Base-by-base conservation (phyloP, 2,888 invertebrate species). In the Scaptomyza tumidula region DNA sequence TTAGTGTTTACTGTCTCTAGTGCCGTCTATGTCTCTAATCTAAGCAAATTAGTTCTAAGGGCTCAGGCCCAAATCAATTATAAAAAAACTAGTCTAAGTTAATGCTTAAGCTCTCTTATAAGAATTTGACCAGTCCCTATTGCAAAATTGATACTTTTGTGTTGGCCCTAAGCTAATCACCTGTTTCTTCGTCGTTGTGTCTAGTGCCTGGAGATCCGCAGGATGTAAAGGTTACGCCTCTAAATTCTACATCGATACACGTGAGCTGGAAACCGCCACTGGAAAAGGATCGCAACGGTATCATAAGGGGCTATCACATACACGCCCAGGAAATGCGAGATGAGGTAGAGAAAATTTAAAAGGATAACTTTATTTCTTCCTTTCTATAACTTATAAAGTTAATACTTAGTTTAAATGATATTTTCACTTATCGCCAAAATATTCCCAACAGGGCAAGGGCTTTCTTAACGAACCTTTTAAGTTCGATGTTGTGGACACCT, bases 151-250 rank as follows among this genome's bases (percentile, higher is more conserved):
- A 24, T n/a, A 13, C n/a, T 9, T 3, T 57, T 80, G 29, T 74
- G 27, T 44, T 46, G 69, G n/a, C 75, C 50, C 6, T 48, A 13
- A 53, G 54, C 75, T 79, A 74, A 83, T 88, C 66, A 45, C 43
- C 27, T 63, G 46, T 33, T 49, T 63, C 61, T 57, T 70, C 86
- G 63, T 39, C 83, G 79, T 72, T 74, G 74, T 70, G 61, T 67
- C 63, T 95, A 99, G 99, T 99, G 94, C 99, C 99, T 86, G 98
- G 98, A 78, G 97, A 98, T 93, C 99, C 99, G 50, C 96, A 97
- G 92, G 97, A 97, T 90, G 98, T 99, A 74, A 96, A 96, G 92
- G 96, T 96, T 45, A 95, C 94, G 70, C 95, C 97, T 24, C 94
- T 99, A 91, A 99, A 99, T 93, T 99, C 99, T 1, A 98, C 99